phyloP scores from a whole-genome alignment of 1,140 invertebrate genomes.

The Diorhabda elongata region DNA sequence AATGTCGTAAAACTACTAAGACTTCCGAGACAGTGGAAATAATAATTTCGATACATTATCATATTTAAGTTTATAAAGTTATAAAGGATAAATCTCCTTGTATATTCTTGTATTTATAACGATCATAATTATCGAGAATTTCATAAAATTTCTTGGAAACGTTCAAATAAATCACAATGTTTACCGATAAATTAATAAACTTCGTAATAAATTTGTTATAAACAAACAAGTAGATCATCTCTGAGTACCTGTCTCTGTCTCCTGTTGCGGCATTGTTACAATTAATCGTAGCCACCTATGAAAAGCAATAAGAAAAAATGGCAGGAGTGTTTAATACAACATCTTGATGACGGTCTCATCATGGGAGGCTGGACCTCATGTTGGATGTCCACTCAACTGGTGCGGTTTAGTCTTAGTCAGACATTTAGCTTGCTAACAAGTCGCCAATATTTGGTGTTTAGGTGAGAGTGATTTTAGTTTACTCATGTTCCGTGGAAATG shows the following conservation, averaged over 20 bases:
- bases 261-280: slow-evolving; percentile 5
- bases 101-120: no score
- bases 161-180: no score
- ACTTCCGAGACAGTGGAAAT: no score
- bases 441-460: slow-evolving; percentile 18
- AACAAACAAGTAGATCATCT: background rate
- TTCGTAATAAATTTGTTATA: no score
- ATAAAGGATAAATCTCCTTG: no score
- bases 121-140: no score
- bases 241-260: slow-evolving; percentile 3
- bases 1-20: no score
- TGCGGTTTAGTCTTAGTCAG: slow-evolving; percentile 18
- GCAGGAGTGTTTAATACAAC: slow-evolving; percentile 15
- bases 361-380: slow-evolving; percentile 17
- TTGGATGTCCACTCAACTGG: slow-evolving; percentile 4
- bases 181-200: no score
- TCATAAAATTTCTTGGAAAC: no score
- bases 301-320: slow-evolving; percentile 17
- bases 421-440: slow-evolving; percentile 13
- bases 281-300: slow-evolving; percentile 16
- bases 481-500: slow-evolving; percentile 18
- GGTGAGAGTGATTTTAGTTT: slow-evolving; percentile 5
- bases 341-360: slow-evolving; percentile 18
- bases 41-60: no score
- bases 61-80: no score